Base-by-base conservation (phyloP, 2,797 vertebrate genomes). In the Sardinella longiceps region DNA sequence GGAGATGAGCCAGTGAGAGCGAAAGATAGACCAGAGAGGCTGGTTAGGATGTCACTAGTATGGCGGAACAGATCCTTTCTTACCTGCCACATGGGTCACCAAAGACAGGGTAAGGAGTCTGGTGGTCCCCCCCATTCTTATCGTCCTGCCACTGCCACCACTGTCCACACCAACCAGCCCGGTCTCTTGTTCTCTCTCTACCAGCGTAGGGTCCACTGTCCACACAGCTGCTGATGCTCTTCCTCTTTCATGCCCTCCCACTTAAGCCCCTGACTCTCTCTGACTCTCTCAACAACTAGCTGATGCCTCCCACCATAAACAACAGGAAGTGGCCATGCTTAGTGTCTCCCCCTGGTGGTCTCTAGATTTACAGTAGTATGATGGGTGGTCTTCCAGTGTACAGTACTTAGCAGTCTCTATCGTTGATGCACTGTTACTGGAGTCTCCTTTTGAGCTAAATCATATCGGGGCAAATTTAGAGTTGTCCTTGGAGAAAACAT, bases 321-420 rank as follows among this genome's bases (percentile, higher is more conserved):
- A 84, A 92, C 91, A 95, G 94, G 94, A 95, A 95, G 91, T 89
- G 91, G 91, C 92, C 18, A 20, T 77, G 70, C 18, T 43, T 18
- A 20, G 15, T 77, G 39, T 18, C 70, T 43, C 70, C 70, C 70
- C 70, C 70, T 53, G 51, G 18, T 53, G 51, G 48, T 50, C 12
- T 50, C 15, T 50, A 14, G 46, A 48, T 48, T 1, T 46, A 46
- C 2, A 46, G 1, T 48, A 48, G 4, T 43, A 43, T 43, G 4
- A 43, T 43, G 43, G 43, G 2, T 48, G 46, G 46, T 48, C 46
- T 48, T 48, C 46, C 11, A 48, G 46, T 45, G 7, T 3, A 45
- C 7, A 4, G 20, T 53, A 53, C 1, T 20, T 23, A 6, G 5
- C 51, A 53, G 20, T 23, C 18, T 20, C 2, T 53, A 18, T 18